Evolutionary conservation across 2,888 invertebrate genomes (phyloP), one percentile per base, ranked within the genome.

Genomic region (Danaus chrysippus): DNA sequence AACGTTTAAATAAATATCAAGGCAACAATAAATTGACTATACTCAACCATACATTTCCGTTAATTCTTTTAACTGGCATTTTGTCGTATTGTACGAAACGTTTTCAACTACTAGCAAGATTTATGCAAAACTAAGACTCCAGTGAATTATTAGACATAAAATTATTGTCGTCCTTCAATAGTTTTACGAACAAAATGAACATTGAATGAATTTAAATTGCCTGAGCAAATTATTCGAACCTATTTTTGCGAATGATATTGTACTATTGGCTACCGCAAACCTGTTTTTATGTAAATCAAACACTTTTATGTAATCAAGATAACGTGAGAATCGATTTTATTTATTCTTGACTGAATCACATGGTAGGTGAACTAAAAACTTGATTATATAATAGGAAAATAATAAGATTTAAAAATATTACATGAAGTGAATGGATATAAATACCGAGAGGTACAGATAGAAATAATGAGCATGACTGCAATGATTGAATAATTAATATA

Each of bases 381-480:
- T 49, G 49, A 49, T 49, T 49, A 49, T 10, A 17, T 46, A 15
- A 46, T 13, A 17, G 17, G 10, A 3, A 49, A 49, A 49, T 17
- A 49, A 49, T 17, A 10, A 46, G 46, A 13, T 13, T n/a, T 13
- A n/a, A 46, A 46, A 9, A 13, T 15, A 49, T 49, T 49, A 46
- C 17, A 49, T 49, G 23, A 49, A 49, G 49, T 49, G 49, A 49
- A 49, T 49, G 49, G 49, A n/a, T 49, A 49, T 46, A 15, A n/a
- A 46, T 49, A 17, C 49, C n/a, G 49, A 17, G 49, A 10, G 12
- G 15, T 49, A 49, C 17, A 49, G 10, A 34, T 34, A 34, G 23
- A 34, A 34, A 34, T 34, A 34, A 34, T 34, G 23, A 49, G n/a
- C 17, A 49, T 10, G 17, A n/a, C 44, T 44, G 49, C 49, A 49